phyloP scores from a whole-genome alignment of 2,797 vertebrate species.

The Salmo trutta region DNA sequence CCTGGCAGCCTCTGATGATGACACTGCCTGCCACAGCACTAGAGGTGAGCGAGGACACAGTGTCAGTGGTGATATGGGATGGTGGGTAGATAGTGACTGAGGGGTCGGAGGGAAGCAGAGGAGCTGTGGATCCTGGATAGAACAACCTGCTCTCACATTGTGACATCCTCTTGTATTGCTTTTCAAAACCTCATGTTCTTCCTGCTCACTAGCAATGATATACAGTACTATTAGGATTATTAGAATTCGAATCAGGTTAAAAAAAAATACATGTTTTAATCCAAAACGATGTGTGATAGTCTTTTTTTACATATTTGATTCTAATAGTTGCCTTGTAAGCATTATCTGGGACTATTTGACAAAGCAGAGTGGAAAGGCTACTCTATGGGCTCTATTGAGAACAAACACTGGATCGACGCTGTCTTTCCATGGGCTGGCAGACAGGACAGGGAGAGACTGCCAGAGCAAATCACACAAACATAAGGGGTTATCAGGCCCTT shows the following conservation, averaged over 20 bases:
- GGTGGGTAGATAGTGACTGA: not conserved
- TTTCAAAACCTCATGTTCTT: not conserved
- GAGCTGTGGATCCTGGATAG: not conserved
- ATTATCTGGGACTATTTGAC: not conserved
- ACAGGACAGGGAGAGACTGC: constrained; percentile 21
- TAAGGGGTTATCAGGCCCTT: constrained; percentile 45
- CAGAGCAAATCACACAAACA: constrained; percentile 35
- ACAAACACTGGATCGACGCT: not conserved
- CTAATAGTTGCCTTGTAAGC: constrained; percentile 6
- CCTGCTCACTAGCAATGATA: not conserved
- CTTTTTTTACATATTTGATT: no score
- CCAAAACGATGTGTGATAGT: not conserved
- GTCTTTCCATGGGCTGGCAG: constrained; percentile 8
- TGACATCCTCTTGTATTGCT: not conserved
- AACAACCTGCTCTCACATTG: not conserved
- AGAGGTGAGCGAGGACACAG: not conserved
- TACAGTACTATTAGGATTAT: not conserved
- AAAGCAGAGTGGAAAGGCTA: not conserved
- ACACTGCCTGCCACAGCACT: not conserved
- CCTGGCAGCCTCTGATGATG: constrained; percentile 10
- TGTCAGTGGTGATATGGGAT: not conserved
- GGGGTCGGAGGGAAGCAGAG: not conserved
- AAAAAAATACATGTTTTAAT: not conserved
- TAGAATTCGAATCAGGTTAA: not conserved
- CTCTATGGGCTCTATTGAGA: not conserved